phyloP scores from a whole-genome alignment of 2,888 invertebrate species.

The Dioctria linearis region DNA sequence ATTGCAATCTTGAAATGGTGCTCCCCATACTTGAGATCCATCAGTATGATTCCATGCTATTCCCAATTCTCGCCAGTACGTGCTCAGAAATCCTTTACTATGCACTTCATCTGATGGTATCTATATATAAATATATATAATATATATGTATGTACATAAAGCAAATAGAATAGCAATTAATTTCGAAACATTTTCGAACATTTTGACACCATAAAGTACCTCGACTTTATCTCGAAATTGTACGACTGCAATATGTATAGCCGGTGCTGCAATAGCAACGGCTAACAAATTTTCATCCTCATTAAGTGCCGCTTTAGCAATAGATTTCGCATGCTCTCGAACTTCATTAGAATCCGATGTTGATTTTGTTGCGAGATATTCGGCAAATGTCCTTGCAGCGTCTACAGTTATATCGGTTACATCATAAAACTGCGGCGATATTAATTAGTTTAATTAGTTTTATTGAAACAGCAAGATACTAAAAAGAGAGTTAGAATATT shows the following conservation, averaged over 20 bases:
- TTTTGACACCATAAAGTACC: constrained; percentile 60
- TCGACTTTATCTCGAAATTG: constrained; percentile 71
- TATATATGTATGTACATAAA: too few relatives aligned
- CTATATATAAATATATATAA: constrained; percentile 59
- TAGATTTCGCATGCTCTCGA: constrained; percentile 67
- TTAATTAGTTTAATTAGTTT: constrained; percentile 39
- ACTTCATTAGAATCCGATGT: constrained; percentile 65
- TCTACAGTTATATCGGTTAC: constrained; percentile 68
- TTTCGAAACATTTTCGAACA: background rate
- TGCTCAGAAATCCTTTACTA: constrained; percentile 69
- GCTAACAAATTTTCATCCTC: constrained; percentile 70
- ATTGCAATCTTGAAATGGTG: constrained; percentile 71
- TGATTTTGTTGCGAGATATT: constrained; percentile 67
- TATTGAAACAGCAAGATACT: constrained; percentile 1
- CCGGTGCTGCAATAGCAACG: constrained; percentile 70
- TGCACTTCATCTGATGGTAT: constrained; percentile 68
- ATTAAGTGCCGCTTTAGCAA: constrained; percentile 69
- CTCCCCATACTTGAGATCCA: constrained; percentile 70
- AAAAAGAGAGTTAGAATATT: constrained; percentile 7
- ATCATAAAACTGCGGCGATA: constrained; percentile 66
- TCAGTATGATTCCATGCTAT: constrained; percentile 71
- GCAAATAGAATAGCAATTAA: constrained; percentile 5
- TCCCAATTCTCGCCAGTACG: constrained; percentile 71
- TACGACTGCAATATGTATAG: constrained; percentile 70
- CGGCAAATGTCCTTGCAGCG: constrained; percentile 69